Base-by-base conservation (phyloP, 2,797 vertebrate genomes). In the Micrastur ruficollis region DNA sequence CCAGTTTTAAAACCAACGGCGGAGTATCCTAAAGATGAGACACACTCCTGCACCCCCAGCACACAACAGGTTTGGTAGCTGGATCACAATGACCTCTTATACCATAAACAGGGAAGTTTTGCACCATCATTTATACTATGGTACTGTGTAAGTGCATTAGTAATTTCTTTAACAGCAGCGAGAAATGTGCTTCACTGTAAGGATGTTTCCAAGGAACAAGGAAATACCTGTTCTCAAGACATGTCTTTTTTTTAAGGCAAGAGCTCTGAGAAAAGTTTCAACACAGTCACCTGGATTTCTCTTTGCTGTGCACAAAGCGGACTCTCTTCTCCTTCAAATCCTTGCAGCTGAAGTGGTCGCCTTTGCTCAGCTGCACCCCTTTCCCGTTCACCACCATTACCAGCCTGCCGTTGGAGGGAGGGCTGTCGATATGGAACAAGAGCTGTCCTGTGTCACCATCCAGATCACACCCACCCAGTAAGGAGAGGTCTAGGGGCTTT, bases 381-480 rank as follows among this genome's bases (percentile, higher is more conserved):
- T 91, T 62, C 4, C 97, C 98, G 1, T 93, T 90, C 80, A 8
- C 79, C 65, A 98, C 82, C 27, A 97, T 46, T 47, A 98, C 56
- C 26, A 99, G 97, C 23, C 72, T 96, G 12, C 99, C 99, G 1
- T 98, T 99, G 91, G 95, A 98, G 16, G 99, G 99, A 13, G 88
- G 3, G 72, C 94, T 98, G 16, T 98, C 93, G 2, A 99, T 68
- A 5, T 97, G 98, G 66, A 99, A 98, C 44, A 96, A 25, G 32
- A 98, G 97, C 50, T 67, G 97, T 32, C 98, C 97, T 0, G 94
- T 26, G 6, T 93, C 95, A 59, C 96, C 96, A 36, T 97, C 98
- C 2, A 80, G 70, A 26, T 98, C 98, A 22, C 90, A 90, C 21
- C 97, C 88, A 7, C 95, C 97, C 94, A 99, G 97, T 49, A 99